Percentiles rank a stretch among this genome's conserved stretches.
Conservation (phyloP, 2,797 vertebrate species). For the Hoplostethus atlanticus region DNA sequence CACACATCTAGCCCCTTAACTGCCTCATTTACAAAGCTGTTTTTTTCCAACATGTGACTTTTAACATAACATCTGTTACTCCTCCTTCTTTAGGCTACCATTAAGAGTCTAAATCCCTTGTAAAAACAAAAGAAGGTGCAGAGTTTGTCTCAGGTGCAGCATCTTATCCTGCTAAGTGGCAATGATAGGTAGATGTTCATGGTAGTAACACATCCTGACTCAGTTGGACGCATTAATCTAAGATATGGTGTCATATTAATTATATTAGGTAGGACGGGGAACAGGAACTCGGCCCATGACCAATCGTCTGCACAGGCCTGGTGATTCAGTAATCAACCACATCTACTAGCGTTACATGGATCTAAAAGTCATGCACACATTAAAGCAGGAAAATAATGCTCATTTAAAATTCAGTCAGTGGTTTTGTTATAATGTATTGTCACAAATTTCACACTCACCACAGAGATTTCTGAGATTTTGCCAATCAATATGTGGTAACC, state of each 20-base stretch:
- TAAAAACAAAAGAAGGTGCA: slow-evolving; percentile 70
- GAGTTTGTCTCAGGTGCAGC: slow-evolving; percentile 57
- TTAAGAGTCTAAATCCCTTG: slow-evolving; percentile 32
- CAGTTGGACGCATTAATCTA: slow-evolving; percentile 38
- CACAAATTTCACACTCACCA: background rate
- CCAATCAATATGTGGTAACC: background rate
- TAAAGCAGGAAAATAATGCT: slow-evolving; percentile 22
- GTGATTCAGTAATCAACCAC: slow-evolving; percentile 50
- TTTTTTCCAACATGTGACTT: slow-evolving; percentile 22
- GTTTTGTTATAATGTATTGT: background rate
- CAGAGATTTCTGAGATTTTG: background rate
- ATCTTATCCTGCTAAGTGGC: slow-evolving; percentile 57
- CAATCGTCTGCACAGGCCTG: slow-evolving; percentile 45
- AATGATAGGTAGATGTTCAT: slow-evolving; percentile 68
- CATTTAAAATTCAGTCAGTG: slow-evolving; percentile 24
- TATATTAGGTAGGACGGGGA: slow-evolving; percentile 45
- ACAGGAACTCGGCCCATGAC: slow-evolving; percentile 49
- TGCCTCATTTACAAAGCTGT: slow-evolving; percentile 31
- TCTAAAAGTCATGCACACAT: slow-evolving; percentile 54
- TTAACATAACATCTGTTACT: slow-evolving; percentile 7
- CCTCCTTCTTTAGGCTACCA: slow-evolving; percentile 19
- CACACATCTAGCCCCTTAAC: slow-evolving; percentile 8
- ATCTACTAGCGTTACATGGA: slow-evolving; percentile 50
- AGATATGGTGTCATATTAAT: slow-evolving; percentile 55
- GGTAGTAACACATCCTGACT: slow-evolving; percentile 70